phyloP scores from a whole-genome alignment of 1,140 invertebrate genomes.

The Achatina immaculata region DNA sequence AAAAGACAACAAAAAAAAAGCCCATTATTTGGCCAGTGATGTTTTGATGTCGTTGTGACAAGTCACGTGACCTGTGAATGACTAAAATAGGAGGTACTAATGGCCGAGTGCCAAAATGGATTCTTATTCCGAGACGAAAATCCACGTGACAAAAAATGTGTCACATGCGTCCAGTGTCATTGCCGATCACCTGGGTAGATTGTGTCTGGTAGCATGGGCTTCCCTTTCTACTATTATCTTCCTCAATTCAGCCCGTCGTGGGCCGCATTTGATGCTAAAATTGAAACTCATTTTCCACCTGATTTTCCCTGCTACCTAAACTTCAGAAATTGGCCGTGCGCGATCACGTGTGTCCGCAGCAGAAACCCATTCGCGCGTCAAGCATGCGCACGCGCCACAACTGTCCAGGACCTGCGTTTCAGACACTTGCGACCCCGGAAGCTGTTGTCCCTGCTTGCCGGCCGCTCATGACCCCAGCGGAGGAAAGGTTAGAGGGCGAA shows the following conservation, averaged over 20 bases:
- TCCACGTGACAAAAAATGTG: too few relatives aligned
- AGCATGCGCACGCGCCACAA: neutral
- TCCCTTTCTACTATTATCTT: too few relatives aligned
- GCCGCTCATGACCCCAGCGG: neutral
- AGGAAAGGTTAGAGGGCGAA: neutral
- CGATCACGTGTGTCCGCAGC: neutral
- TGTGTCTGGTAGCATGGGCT: neutral
- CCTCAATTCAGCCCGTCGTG: too few relatives aligned
- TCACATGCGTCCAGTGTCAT: too few relatives aligned
- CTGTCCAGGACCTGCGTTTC: neutral
- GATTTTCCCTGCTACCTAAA: neutral
- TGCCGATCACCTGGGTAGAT: neutral
- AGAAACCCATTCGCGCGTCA: neutral
- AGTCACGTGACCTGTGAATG: too few relatives aligned
- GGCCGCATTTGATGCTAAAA: neutral
- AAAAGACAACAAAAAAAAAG: too few relatives aligned
- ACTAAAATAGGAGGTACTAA: too few relatives aligned
- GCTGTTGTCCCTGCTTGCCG: neutral
- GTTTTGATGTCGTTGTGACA: too few relatives aligned
- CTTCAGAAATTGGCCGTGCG: slow-evolving; percentile 11
- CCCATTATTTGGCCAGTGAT: too few relatives aligned
- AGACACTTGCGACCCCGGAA: neutral
- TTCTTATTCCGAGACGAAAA: too few relatives aligned
- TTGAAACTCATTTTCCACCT: slow-evolving; percentile 8
- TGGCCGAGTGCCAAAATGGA: too few relatives aligned